phyloP scores from a whole-genome alignment of 2,797 vertebrate genomes.

The Acipenser transmontanus region DNA sequence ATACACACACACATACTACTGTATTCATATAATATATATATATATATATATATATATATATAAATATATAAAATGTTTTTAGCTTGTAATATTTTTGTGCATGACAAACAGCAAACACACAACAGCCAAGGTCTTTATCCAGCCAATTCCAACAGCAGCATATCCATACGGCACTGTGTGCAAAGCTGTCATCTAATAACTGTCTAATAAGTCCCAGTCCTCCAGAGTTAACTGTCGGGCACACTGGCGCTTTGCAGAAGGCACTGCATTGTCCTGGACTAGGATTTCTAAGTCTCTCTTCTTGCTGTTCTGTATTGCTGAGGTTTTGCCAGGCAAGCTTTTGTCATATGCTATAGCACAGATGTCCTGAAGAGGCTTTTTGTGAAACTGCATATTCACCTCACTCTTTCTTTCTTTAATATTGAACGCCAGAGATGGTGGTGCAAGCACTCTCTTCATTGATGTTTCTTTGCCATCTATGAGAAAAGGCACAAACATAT shows the following conservation, averaged over 20 bases:
- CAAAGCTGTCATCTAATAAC: slow-evolving; percentile 59
- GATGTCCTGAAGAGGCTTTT: slow-evolving; percentile 6
- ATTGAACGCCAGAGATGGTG: slow-evolving; percentile 23
- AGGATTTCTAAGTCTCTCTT: slow-evolving; percentile 59
- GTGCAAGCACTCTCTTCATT: slow-evolving; percentile 45
- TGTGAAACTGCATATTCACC: slow-evolving; percentile 77
- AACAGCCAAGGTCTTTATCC: background rate
- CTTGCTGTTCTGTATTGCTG: slow-evolving; percentile 39
- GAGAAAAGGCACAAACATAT: slow-evolving; percentile 15
- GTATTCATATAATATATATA: no score
- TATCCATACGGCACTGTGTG: background rate
- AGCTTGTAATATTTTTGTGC: no score
- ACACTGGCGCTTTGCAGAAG: slow-evolving; percentile 58
- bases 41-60: no score
- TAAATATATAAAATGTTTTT: no score
- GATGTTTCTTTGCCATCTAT: slow-evolving; percentile 73
- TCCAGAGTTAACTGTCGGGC: slow-evolving; percentile 58
- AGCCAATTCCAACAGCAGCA: background rate
- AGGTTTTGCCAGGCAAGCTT: slow-evolving; percentile 21
- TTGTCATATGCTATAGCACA: background rate
- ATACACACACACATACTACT: no score
- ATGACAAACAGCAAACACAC: no score
- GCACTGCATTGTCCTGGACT: slow-evolving; percentile 35
- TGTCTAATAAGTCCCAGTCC: slow-evolving; percentile 81
- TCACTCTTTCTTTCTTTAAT: slow-evolving; percentile 30